Base-by-base conservation (phyloP, 2,888 invertebrate species). In the Acrobasis consociella region DNA sequence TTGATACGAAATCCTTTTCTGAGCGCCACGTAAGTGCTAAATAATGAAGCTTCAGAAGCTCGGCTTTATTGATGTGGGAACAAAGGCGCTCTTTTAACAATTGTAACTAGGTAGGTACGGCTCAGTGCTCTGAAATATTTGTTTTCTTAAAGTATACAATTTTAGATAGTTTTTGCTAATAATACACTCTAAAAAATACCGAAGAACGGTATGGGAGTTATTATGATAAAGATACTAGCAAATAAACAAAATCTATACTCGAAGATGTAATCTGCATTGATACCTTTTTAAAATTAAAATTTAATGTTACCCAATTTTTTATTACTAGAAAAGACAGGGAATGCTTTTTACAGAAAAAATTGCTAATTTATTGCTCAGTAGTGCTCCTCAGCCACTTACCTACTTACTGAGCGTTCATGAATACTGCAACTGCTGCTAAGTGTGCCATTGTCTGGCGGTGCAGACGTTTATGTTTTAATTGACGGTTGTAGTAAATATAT, bases 1-100 rank as follows among this genome's bases (percentile, higher is more conserved):
- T 42, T n/a, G 62, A 62, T 53, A 56, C 15, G 16, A 62, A 62
- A 62, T 55, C 62, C 31, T 52, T 31, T 55, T 37, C 49, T 62
- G 42, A 55, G 9, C 31, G 22, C 46, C 11, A 5, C 42, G 39
- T 56, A 49, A 62, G 62, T 55, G 16, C 16, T 53, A 55, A 49
- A 55, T 62, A 62, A 62, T 55, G 55, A 49, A 38, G 61, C 42
- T 56, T 17, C 5, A 56, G 38, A 17, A 56, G 17, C 17, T 46
- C n/a, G 42, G 13, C 16, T 39, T 16, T 16, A 17, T 42, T 56
- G 11, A 56, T 42, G 56, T 46, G 11, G 13, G 22, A 56, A 56
- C 17, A 42, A 56, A 55, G 38, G 17, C 13, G 46, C 2, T 13
- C 8, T 31, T 31, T 31, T 31, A 5, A 31, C 7, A 5, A 31